Base-by-base conservation (phyloP, 2,888 invertebrate genomes). In the Drosophila yooni region DNA sequence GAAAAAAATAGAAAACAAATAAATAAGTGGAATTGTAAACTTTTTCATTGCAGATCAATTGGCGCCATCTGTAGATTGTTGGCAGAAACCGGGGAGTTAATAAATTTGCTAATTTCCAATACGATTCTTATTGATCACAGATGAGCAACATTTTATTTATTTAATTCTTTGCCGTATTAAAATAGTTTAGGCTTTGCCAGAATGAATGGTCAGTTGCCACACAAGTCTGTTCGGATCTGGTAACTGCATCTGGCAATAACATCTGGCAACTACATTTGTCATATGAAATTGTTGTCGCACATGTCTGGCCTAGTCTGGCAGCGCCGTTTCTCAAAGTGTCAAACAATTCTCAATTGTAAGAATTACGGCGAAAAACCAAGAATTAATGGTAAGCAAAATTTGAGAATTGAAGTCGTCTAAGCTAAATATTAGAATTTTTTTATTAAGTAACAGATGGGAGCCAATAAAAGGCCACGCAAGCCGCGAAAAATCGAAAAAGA, bases 231-330 rank as follows among this genome's bases (percentile, higher is more conserved):
- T 65, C 36, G 0, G 27, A n/a, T 46, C 34, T 58, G 46, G 46
- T 38, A 54, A 13, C 11, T 4, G 1, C 40, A 48, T 18, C 31
- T 60, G 15, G 15, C 43, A 15, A 38, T 27, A 29, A 25, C 29
- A 59, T 68, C 74, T 68, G 79, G 74, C 68, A 79, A 74, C 74
- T 67, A 52, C 48, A 10, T 11, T 51, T 56, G 62, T 21, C 67
- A 78, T 60, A 72, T 40, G 38, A 58, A 21, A 52, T 31, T 68
- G 51, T 43, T 18, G 34, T 54, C 15, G 50, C 33, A 8, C 7
- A 18, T 3, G 25, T 33, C 36, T 31, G 46, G 46, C n/a, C 27
- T 25, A 33, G 52, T 79, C 79, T 58, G 76, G 76, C 75, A 79
- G 61, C 68, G 13, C 68, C 34, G 15, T n/a, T 21, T 5, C 25